Conservation (phyloP, 2,113 vertebrate genomes). For the Gadus chalcogrammus region DNA sequence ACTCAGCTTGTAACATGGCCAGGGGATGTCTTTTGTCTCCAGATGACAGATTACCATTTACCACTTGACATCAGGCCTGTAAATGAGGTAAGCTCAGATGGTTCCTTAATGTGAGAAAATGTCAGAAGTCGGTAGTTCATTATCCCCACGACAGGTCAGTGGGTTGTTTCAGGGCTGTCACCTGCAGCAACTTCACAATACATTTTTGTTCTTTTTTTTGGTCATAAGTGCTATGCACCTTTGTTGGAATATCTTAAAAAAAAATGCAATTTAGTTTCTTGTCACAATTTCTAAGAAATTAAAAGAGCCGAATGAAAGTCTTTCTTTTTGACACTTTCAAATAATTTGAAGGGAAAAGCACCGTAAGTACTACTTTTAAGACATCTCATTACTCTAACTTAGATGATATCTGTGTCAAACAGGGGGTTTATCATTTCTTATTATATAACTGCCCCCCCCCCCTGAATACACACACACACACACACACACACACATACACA, state of each 20-base stretch:
- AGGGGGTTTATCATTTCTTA: too few relatives aligned
- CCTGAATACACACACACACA: too few relatives aligned
- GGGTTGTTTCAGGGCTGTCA: slow-evolving; percentile 32
- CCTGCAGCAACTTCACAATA: slow-evolving; percentile 13
- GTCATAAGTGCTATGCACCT: not conserved
- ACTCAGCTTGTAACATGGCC: not conserved
- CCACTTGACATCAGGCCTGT: slow-evolving; percentile 21
- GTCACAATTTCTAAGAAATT: too few relatives aligned
- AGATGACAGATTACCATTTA: slow-evolving; percentile 26
- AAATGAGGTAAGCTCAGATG: slow-evolving; percentile 13
- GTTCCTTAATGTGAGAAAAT: not conserved
- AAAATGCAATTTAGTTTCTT: too few relatives aligned
- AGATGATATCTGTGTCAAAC: too few relatives aligned
- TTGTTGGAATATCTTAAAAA: not conserved
- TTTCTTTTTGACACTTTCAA: not conserved
- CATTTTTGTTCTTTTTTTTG: slow-evolving; percentile 30
- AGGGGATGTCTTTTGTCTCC: slow-evolving; percentile 12
- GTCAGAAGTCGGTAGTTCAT: slow-evolving; percentile 25
- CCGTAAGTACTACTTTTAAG: too few relatives aligned
- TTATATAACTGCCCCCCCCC: too few relatives aligned
- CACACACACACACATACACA: too few relatives aligned
- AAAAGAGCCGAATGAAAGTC: too few relatives aligned
- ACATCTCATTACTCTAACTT: too few relatives aligned
- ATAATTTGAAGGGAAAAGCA: not conserved
- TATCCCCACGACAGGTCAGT: slow-evolving; percentile 37